A percentile compares a stretch with the other conserved stretches of the same genome.
Evolutionary conservation across 92 coral and sea anemone species (phyloP).

Genomic region (Epizoanthus rinbou): DNA sequence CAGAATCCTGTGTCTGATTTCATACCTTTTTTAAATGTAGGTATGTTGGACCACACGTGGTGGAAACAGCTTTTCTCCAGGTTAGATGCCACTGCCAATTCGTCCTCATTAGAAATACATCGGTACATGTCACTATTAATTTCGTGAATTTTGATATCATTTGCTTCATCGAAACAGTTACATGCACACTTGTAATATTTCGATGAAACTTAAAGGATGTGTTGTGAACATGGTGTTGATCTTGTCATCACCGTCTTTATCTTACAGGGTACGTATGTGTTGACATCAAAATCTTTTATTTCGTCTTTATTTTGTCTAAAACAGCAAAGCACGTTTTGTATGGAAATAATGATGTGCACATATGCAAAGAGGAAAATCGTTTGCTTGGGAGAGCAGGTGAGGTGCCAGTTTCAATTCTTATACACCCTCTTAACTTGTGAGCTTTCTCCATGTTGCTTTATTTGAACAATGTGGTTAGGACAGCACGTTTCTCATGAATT

Average conservation of each 20-base stretch:
- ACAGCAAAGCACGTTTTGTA: background rate
- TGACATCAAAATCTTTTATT: background rate
- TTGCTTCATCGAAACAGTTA: conserved; percentile 28
- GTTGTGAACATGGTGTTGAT: conserved; percentile 30
- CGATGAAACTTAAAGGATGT: conserved; percentile 13
- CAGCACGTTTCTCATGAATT: background rate
- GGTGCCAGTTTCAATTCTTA: too few species aligned
- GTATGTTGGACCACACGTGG: too few species aligned
- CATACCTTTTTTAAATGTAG: too few species aligned
- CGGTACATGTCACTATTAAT: conserved; percentile 23
- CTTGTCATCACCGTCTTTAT: conserved; percentile 1
- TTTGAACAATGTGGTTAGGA: conserved; percentile 2
- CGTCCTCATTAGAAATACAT: background rate
- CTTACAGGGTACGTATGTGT: conserved; percentile 28
- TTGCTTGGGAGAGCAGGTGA: too few species aligned
- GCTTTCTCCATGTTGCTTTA: conserved; percentile 2
- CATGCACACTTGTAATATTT: conserved; percentile 32
- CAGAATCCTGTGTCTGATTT: too few species aligned
- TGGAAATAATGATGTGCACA: background rate
- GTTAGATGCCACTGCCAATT: too few species aligned
- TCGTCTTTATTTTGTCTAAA: background rate
- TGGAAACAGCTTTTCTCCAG: too few species aligned
- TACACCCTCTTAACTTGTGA: background rate
- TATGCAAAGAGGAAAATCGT: background rate
- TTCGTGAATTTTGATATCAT: conserved; percentile 8